Conservation (phyloP, 2,888 invertebrate genomes). For the Limnephilus auricula region DNA sequence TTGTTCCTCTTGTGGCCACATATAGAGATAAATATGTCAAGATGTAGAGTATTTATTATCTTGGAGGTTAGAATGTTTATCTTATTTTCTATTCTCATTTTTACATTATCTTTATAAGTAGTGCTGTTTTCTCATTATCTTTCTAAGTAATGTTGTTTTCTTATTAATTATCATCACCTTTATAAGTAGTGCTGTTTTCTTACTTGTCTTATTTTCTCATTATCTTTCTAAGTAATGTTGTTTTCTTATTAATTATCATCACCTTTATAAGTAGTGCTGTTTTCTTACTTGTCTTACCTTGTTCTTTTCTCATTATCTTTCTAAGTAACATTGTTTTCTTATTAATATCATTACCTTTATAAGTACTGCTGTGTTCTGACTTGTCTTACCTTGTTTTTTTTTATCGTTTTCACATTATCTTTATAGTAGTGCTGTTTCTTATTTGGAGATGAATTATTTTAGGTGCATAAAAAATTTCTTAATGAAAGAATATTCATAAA, state of each 20-base stretch:
- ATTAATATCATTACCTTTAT: background rate
- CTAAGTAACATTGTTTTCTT: no score
- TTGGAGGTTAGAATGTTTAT: background rate
- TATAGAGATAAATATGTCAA: background rate
- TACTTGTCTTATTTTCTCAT: no score
- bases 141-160: no score
- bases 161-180: no score
- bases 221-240: no score
- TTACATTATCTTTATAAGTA: background rate
- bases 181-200: no score
- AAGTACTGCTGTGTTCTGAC: background rate
- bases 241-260: no score
- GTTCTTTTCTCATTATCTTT: no score
- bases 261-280: no score
- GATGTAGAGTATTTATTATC: background rate
- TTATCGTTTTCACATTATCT: background rate
- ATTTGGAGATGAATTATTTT: background rate
- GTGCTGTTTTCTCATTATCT: no score
- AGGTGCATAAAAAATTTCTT: background rate
- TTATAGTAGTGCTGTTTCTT: background rate
- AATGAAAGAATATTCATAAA: background rate
- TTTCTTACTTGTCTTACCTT: no score
- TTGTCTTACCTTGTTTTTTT: background rate
- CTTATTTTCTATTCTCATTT: background rate
- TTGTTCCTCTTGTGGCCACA: no score